Conservation (phyloP, 2,888 invertebrate genomes). For the Cosmorhoe ocellata region DNA sequence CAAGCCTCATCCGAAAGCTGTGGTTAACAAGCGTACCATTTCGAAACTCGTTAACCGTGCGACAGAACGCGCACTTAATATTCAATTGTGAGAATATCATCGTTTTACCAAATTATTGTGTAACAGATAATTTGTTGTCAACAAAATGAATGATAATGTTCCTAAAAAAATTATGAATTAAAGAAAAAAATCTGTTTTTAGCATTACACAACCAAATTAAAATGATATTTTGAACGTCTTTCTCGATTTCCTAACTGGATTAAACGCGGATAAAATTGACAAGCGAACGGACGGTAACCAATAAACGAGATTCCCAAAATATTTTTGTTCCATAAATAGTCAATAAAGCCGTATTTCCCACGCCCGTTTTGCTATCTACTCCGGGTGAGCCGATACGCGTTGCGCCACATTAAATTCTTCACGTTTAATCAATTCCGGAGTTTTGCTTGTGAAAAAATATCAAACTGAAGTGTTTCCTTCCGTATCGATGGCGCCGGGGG, state of each 20-base stretch:
- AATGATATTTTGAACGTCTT: slow-evolving; percentile 27
- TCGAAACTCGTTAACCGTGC: slow-evolving; percentile 38
- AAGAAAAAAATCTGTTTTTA: slow-evolving; percentile 2
- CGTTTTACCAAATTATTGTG: slow-evolving; percentile 16
- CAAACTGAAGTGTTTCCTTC: slow-evolving; percentile 65
- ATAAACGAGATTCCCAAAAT: slow-evolving; percentile 63
- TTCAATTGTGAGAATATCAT: slow-evolving; percentile 30
- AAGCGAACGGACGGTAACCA: slow-evolving; percentile 54
- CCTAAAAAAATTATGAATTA: background rate
- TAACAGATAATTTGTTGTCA: slow-evolving; percentile 21
- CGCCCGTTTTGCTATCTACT: slow-evolving; percentile 59
- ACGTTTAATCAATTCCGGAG: slow-evolving; percentile 71
- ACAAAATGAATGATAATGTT: slow-evolving; percentile 3
- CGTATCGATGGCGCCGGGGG: slow-evolving; percentile 58
- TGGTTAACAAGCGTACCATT: slow-evolving; percentile 53
- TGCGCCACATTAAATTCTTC: slow-evolving; percentile 73
- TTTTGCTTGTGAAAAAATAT: slow-evolving; percentile 59
- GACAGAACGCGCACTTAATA: slow-evolving; percentile 25
- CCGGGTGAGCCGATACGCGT: slow-evolving; percentile 53
- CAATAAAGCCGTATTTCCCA: slow-evolving; percentile 61
- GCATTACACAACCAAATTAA: slow-evolving; percentile 16
- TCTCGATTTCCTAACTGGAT: slow-evolving; percentile 46
- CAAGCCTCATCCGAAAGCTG: slow-evolving; percentile 31
- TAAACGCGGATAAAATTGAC: slow-evolving; percentile 55
- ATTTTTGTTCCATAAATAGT: slow-evolving; percentile 61